Evolutionary conservation across 2,888 invertebrate genomes (phyloP).

Genomic region (Scaptomyza reducta): DNA sequence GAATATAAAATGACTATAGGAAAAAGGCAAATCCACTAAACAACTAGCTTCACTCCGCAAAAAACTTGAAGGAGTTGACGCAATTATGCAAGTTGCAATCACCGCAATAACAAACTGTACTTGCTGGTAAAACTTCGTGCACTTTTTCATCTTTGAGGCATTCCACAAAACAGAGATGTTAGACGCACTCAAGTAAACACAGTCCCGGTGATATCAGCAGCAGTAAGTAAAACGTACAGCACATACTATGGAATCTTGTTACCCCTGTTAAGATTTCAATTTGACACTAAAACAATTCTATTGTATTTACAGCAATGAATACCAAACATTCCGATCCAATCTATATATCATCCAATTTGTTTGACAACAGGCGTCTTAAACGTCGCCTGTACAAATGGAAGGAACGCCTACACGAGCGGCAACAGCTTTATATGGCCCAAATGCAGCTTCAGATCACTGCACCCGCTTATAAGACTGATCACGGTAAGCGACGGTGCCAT

Average conservation of each 20-base stretch:
- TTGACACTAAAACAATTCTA: neutral
- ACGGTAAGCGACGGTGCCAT: constrained; percentile 26
- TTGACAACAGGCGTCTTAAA: constrained; percentile 81
- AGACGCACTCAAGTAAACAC: constrained; percentile 1
- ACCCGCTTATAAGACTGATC: constrained; percentile 58
- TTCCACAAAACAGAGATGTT: constrained; percentile 7
- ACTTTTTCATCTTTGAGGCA: constrained; percentile 2
- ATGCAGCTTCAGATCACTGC: constrained; percentile 15
- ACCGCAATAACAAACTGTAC: constrained; percentile 71
- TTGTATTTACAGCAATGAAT: constrained; percentile 53
- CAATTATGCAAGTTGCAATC: constrained; percentile 76
- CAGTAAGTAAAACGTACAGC: constrained; percentile 23
- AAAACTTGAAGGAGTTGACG: constrained; percentile 18
- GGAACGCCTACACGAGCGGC: constrained; percentile 59
- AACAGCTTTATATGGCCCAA: constrained; percentile 39
- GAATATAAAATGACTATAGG: constrained; percentile 27
- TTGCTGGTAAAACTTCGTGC: constrained; percentile 32
- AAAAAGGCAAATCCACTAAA: constrained; percentile 5
- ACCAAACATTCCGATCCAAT: constrained; percentile 82
- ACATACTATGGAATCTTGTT: neutral
- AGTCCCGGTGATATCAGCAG: constrained; percentile 12
- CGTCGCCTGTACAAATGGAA: constrained; percentile 71
- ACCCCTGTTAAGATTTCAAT: neutral
- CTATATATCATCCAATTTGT: constrained; percentile 78
- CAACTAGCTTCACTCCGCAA: neutral